These are phyloP conservation scores for Epizoanthus scotinus DNA, from an alignment of 92 coral and sea anemone genomes.

Conservation along the genomic window DNA sequence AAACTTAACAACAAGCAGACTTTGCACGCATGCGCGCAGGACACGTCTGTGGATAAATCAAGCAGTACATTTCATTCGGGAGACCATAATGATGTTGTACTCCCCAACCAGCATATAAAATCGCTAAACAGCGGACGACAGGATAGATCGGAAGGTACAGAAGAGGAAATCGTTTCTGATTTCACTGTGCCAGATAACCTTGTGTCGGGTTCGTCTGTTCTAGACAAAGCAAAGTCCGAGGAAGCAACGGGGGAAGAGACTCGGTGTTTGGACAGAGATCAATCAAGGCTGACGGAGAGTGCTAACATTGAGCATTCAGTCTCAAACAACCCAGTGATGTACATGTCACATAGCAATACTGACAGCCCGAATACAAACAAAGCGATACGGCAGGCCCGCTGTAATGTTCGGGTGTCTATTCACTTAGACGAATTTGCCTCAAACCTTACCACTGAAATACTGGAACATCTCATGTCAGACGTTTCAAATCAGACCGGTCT, in stretches of 20 bases:
- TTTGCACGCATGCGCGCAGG: too few relatives aligned
- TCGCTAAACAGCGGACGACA: too few relatives aligned
- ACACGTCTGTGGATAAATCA: too few relatives aligned
- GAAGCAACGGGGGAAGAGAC: background rate
- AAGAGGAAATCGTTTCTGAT: background rate
- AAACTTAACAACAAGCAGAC: too few relatives aligned
- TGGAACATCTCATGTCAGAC: background rate
- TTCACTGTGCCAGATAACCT: background rate
- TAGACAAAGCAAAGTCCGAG: background rate
- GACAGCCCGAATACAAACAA: background rate
- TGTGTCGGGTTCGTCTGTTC: background rate
- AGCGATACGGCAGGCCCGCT: background rate
- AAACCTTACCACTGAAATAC: background rate
- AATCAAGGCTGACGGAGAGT: background rate
- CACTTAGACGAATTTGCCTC: conserved; percentile 17
- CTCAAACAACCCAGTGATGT: background rate
- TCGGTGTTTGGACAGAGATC: background rate
- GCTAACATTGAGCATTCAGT: background rate
- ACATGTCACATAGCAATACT: background rate
- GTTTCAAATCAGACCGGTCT: too few relatives aligned
- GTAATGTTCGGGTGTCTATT: background rate
- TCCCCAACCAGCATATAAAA: too few relatives aligned
- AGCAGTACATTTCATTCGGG: too few relatives aligned
- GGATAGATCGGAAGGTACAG: background rate
- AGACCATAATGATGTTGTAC: too few relatives aligned